Evolutionary conservation across 2,888 invertebrate genomes (phyloP), one percentile per base, ranked within the genome.

Genomic region (Pterobdella sp.): DNA sequence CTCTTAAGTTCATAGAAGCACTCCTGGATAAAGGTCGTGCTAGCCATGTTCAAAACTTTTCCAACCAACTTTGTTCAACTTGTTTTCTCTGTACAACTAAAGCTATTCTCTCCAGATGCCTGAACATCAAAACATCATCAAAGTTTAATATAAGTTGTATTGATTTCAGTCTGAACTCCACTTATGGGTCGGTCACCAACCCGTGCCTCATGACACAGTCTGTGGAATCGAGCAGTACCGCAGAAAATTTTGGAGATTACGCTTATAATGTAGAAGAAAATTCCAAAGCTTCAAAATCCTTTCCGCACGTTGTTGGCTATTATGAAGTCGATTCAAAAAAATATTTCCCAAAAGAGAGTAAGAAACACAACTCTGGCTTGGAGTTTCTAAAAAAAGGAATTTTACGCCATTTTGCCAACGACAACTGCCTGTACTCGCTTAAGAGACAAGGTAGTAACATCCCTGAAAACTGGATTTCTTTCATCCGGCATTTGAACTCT

Each of bases 321-420:
- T 76, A 73, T 56, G 76, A 74, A 74, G 68, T 78, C 31, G 78
- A 78, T 73, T 78, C 76, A 1, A 75, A 75, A 37, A 77, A 76
- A 70, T 73, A 75, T 72, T 73, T 78, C 68, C 78, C 78, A 49
- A 77, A 75, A 65, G 78, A 78, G 52, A 74, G 74, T 67, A 78
- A 78, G 71, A 78, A 78, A 63, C 70, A 56, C 52, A 78, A 78
- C 64, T 52, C 76, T 52, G 75, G 77, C 74, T 73, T 78, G 63
- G 77, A 78, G 36, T 76, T 76, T 60, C 75, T 78, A 56, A 77
- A 76, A 69, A 74, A 74, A 72, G 78, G 77, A 67, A 77, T 78
- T 52, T 42, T 78, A 10, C 52, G 77, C 14, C 71, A 71, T 60
- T 71, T 71, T 32, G 71, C 71, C 32, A 63, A 63, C 37, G 71